phyloP scores from a whole-genome alignment of 2,113 vertebrate genomes.

The Eurypyga helias region DNA sequence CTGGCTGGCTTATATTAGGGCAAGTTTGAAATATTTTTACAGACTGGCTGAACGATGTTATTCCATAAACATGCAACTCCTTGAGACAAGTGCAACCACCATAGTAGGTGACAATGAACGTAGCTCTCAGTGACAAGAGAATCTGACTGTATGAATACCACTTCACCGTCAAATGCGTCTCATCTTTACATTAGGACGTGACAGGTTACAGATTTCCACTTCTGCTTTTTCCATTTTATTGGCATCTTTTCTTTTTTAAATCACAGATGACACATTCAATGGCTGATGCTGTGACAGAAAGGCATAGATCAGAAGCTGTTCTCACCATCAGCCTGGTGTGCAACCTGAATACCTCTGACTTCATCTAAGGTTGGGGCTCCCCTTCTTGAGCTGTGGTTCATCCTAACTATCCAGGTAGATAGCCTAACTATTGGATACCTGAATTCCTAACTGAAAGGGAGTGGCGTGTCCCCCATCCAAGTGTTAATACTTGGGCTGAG shows the following conservation, averaged over 20 bases:
- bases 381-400: background rate
- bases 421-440: background rate
- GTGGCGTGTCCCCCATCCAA: background rate
- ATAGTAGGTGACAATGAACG: fast-evolving
- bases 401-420: background rate
- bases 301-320: background rate
- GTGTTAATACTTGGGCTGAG: background rate
- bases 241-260: background rate
- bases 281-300: background rate
- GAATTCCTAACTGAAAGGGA: background rate
- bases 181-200: background rate
- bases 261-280: background rate
- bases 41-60: background rate
- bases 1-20: background rate
- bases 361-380: background rate
- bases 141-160: background rate
- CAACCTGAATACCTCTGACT: background rate
- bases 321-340: background rate
- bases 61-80: background rate
- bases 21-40: background rate
- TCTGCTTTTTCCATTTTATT: background rate
- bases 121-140: background rate
- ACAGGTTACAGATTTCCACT: background rate
- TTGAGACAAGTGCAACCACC: background rate
- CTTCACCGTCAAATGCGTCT: fast-evolving